Base-by-base conservation (phyloP, 2,888 invertebrate genomes). In the Helobdella robusta region DNA sequence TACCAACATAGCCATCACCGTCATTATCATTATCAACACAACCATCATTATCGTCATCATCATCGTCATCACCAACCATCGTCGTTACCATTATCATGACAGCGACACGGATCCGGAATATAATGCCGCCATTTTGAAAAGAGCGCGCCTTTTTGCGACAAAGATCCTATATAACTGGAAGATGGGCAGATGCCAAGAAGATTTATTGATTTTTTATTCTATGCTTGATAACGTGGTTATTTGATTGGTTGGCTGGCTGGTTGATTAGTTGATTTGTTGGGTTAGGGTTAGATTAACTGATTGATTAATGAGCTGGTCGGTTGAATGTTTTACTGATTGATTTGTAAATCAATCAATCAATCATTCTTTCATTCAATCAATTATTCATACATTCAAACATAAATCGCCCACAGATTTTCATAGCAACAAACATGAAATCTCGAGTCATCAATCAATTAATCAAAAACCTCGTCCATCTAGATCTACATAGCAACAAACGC, bases 141-240 rank as follows among this genome's bases (percentile, higher is more conserved):
- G 60, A 30, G 65, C 59, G 0, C 46, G 30, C 23, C 34, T 32
- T 20, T 65, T 59, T 60, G 35, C 65, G n/a, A 28, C 15, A 5
- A 59, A 36, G 30, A 34, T 65, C 11, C 59, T 65, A 11, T 18
- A 36, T 2, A 56, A 59, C 11, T 65, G 65, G 65, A 59, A 65
- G 50, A 65, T 65, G 65, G 65, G 65, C 2, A 59, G 44, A 2
- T 65, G 65, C 48, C 23, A 59, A 23, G 65, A 65, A 34, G 65
- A 65, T 50, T 15, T 65, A 15, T 36, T 65, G 4, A 28, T 65
- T 23, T 65, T 65, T 40, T 65, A 60, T 35, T 60, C 65, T 18
- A 52, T 48, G 50, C 30, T 36, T 30, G 59, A 65, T 30, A 65
- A 60, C 44, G 52, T 60, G 25, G 65, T 65, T 36, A 36, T 34